Evolutionary conservation across 1,140 invertebrate genomes (phyloP), one percentile per base, ranked within the genome.

Genomic region (Danaus plexippus): DNA sequence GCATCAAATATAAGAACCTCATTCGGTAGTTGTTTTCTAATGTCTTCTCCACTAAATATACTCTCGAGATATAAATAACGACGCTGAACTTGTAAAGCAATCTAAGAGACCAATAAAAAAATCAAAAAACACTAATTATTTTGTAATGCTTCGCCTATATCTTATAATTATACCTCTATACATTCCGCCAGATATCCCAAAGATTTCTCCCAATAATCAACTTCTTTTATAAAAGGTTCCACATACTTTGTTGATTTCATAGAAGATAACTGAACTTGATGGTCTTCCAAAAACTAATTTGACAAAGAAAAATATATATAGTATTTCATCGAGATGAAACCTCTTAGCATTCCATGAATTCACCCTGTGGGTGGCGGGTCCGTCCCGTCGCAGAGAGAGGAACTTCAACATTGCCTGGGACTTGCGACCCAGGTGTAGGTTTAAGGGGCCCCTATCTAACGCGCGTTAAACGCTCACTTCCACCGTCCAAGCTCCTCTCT

Each of bases 241-340:
- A 95, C 94, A 84, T 94, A 96, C 69, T 94, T 90, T 0, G 94
- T 96, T 2, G 94, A 90, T 78, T 96, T 96, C 92, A 96, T 95
- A 3, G 92, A 91, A 0, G 92, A 92, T 13, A 97, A 83, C 56
- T 91, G 90, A 41, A 93, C 89, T 82, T 92, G 90, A 75, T 94
- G 90, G 54, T 94, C 93, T 79, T 95, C 93, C 11, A 94, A 73
- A 42, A 89, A 86, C 85, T 87, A 64, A 32, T 32, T 32, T 32
- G 7, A 32, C 7, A 32, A 32, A 32, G 22, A 32, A 32, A 6
- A 8, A 32, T 1, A 32, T 7, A 32, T 5, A 32, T 15, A 15
- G 15, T 3, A 15, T 15, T 15, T 15, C 15, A 15, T 15, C 15
- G 15, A 32, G 22, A 2, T 32, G 7, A 32, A 8, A 32, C 7